Evolutionary conservation across 1,140 invertebrate genomes (phyloP), one percentile per base, ranked within the genome.

Genomic region (Berghia stephanieae): DNA sequence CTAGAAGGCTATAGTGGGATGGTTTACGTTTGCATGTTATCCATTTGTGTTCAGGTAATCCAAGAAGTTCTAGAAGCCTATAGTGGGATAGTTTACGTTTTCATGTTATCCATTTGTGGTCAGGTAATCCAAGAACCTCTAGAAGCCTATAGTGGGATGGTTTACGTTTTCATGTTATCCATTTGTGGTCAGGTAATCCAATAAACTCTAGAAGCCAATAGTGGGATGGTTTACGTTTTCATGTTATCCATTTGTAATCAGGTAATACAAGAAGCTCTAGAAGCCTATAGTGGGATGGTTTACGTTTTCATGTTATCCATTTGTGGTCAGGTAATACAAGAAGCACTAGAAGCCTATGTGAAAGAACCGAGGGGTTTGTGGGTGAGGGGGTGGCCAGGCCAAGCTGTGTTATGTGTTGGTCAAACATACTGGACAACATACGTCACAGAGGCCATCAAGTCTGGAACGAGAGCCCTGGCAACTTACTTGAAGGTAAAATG

Each of bases 351-450:
- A 21, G 93, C 92, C 44, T 97, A 96, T 85, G 82, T 91, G 0
- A 90, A 89, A 34, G 92, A 91, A 78, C 77, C 88, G 1, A 89
- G 96, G 78, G 91, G 93, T 27, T 83, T 92, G n/a, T 97, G 96
- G 96, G 94, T 96, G 0, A 89, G 95, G 0, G 88, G 93, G 0
- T 97, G 95, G 95, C 94, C 95, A 0, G 95, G 95, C 0, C 96
- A 97, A 90, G 91, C 93, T 16, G 92, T 96, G 1, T 92, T 97
- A 83, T 94, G 94, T 79, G 94, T 96, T 68, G 93, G 94, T 4
- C 93, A 94, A 85, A 93, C 94, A 13, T 96, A 93, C 86, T 98
- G 96, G 96, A 98, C 96, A 0, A 91, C 92, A 0, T 93, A 95
- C 43, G 80, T 86, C 1, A 82, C 84, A 27, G 78, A 84, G 43